Evolutionary conservation across 2,888 invertebrate genomes (phyloP).

Genomic region (Drosophila borealis): DNA sequence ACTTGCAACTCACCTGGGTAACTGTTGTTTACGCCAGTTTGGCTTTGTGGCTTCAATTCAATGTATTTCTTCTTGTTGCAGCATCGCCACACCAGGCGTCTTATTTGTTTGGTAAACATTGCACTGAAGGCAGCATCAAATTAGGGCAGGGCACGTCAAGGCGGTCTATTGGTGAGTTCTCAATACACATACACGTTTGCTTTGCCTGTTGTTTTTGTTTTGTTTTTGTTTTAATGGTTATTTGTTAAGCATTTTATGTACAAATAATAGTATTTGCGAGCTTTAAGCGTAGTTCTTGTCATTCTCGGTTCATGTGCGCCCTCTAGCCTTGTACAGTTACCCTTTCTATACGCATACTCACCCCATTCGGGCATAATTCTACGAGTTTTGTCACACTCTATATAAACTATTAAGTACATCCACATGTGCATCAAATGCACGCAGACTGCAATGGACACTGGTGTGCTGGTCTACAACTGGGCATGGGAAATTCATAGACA

Average conservation of each 20-base stretch:
- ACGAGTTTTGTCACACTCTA: constrained; percentile 1
- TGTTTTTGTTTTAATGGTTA: constrained; percentile 2
- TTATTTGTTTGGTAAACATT: constrained; percentile 53
- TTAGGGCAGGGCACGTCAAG: constrained; percentile 23
- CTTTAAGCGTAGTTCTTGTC: constrained; percentile 26
- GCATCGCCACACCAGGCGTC: constrained; percentile 3
- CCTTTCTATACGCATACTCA: constrained; percentile 11
- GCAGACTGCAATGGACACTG: neutral
- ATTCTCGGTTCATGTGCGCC: neutral
- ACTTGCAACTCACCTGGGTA: constrained; percentile 26
- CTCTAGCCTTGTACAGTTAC: constrained; percentile 30
- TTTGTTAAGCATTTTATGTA: constrained; percentile 2
- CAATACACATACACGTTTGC: constrained; percentile 13
- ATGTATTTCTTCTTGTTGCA: constrained; percentile 28
- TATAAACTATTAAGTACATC: neutral
- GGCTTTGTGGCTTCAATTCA: constrained; percentile 14
- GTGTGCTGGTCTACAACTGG: constrained; percentile 7
- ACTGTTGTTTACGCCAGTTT: constrained; percentile 28
- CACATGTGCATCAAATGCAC: constrained; percentile 5
- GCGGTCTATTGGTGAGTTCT: constrained; percentile 47
- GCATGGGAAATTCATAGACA: constrained; percentile 19
- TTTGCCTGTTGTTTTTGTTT: constrained; percentile 26
- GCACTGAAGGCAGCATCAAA: constrained; percentile 20
- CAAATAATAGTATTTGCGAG: constrained; percentile 1
- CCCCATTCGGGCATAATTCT: constrained; percentile 7